phyloP scores from a whole-genome alignment of 2,888 invertebrate genomes.

The Acleris emargana region DNA sequence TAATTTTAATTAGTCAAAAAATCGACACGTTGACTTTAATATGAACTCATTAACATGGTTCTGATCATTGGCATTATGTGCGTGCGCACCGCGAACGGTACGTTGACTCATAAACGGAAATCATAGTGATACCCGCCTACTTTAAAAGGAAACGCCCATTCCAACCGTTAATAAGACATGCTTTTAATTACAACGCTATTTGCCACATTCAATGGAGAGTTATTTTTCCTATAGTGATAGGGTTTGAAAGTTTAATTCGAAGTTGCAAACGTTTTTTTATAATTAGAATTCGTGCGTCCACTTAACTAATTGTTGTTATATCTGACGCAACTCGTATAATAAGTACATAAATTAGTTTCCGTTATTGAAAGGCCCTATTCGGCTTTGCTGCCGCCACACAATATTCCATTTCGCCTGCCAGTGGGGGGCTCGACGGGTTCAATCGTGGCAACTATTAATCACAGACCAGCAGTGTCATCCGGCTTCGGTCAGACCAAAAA shows the following conservation, averaged over 20 bases:
- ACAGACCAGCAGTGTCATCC: slow-evolving; percentile 81
- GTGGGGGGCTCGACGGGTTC: slow-evolving; percentile 79
- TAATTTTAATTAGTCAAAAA: too few relatives aligned
- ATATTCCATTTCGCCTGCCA: slow-evolving; percentile 81
- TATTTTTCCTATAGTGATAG: neutral
- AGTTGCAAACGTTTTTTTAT: slow-evolving; percentile 16
- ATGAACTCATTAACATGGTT: neutral
- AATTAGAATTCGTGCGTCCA: slow-evolving; percentile 25
- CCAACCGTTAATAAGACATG: slow-evolving; percentile 17
- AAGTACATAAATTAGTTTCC: slow-evolving; percentile 69
- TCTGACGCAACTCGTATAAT: slow-evolving; percentile 49
- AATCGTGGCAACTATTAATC: slow-evolving; percentile 82
- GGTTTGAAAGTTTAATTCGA: neutral
- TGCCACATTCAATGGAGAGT: slow-evolving; percentile 1
- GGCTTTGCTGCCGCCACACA: slow-evolving; percentile 53
- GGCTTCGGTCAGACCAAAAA: slow-evolving; percentile 66
- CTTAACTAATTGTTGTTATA: slow-evolving; percentile 37
- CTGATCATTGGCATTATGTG: neutral
- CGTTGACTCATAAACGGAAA: slow-evolving; percentile 13
- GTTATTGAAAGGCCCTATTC: slow-evolving; percentile 74
- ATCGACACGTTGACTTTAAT: too few relatives aligned
- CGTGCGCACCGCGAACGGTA: slow-evolving; percentile 1
- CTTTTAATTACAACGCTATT: slow-evolving; percentile 19
- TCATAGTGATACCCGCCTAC: slow-evolving; percentile 20
- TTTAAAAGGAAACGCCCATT: slow-evolving; percentile 25